Base-by-base conservation (phyloP, 2,888 invertebrate genomes). In the Tuberolachnus salignus region DNA sequence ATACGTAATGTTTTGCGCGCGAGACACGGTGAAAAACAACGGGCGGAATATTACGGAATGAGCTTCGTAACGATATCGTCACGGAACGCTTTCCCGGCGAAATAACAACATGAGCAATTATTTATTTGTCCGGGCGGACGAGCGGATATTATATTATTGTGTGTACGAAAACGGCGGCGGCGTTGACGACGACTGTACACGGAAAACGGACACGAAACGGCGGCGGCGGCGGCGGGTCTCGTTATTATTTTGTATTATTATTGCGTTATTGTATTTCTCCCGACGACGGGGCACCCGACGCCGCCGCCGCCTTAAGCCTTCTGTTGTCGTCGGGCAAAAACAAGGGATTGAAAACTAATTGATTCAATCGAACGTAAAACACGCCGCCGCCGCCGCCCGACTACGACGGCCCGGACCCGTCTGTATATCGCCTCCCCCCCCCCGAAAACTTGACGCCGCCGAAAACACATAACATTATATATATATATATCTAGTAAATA, bases 361-460 rank as follows among this genome's bases (percentile, higher is more conserved):
- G 83, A 83, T 82, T 83, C 83, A 83, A 83, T 83, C 82, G 73
- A 80, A 81, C 81, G 81, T 80, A 83, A 83, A 83, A 83, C 83
- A 83, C 83, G 83, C 49, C 63, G 73, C 26, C 23, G 26, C 16
- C 61, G 57, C 51, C 61, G 59, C 59, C 61, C 34, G 72, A 61
- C 53, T 63, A 53, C 42, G 51, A 10, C 23, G 44, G 3, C 23
- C 46, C 51, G n/a, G 6, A 11, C 11, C 19, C 11, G 21, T 21
- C 55, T 44, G 16, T 16, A 34, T 34, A 34, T 13, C 44, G 34
- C 9, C 21, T 16, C 19, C 23, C 14, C 19, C 63, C 16, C 1
- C 16, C 19, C 21, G 11, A 11, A 34, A 34, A 34, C 34, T 34
- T 34, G 3, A 4, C 34, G 6, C 34, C 34, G 34, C 3, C 34